Evolutionary conservation across 2,113 vertebrate genomes (phyloP).

Genomic region (Poicephalus meyeri): DNA sequence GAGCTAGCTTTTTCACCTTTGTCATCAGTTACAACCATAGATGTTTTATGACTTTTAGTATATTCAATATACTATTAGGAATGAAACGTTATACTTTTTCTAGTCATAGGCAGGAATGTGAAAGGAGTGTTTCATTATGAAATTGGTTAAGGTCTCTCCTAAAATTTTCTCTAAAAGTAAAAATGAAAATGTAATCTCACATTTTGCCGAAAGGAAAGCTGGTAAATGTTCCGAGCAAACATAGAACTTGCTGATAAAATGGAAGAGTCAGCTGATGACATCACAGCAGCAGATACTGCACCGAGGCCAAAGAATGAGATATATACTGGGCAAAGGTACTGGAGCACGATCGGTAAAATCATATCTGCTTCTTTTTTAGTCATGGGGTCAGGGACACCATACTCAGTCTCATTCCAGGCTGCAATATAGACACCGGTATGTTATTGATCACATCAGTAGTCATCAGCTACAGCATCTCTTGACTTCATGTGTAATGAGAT

Average conservation of each 20-base stretch:
- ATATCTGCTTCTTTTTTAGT: conserved; percentile 87
- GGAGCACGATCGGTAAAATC: conserved; percentile 95
- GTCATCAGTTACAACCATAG: neutral
- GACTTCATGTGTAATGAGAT: neutral
- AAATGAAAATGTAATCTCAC: conserved; percentile 72
- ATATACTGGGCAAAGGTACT: conserved; percentile 92
- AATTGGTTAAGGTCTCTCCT: neutral
- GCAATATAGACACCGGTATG: neutral
- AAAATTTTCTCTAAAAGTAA: neutral
- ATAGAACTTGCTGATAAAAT: conserved; percentile 98
- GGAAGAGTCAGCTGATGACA: conserved; percentile 97
- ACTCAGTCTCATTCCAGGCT: conserved; percentile 95
- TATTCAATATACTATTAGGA: neutral
- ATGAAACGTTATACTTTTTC: neutral
- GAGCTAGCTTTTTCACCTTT: neutral
- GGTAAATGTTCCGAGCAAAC: conserved; percentile 97
- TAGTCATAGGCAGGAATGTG: neutral
- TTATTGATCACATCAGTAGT: neutral
- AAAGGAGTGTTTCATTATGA: neutral
- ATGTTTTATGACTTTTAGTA: neutral
- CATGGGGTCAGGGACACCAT: conserved; percentile 82
- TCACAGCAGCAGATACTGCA: conserved; percentile 93
- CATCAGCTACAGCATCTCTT: neutral
- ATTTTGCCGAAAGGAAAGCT: conserved; percentile 93
- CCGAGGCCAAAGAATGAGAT: conserved; percentile 95